A percentile compares a stretch with the other conserved stretches of the same genome.
phyloP scores from a whole-genome alignment of 2,888 invertebrate genomes.

The Neoaliturus tenellus region DNA sequence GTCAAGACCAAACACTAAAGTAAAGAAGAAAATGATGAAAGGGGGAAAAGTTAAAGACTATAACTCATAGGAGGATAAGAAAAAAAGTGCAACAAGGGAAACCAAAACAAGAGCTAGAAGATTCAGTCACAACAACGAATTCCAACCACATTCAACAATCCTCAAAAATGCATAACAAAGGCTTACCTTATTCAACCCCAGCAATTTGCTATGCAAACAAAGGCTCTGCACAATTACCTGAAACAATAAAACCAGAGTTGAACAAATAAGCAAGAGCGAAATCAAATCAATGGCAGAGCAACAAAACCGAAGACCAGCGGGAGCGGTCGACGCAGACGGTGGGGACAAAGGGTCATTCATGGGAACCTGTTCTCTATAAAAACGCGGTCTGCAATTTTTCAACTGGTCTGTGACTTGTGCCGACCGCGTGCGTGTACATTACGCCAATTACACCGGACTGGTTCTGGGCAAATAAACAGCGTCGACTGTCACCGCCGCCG shows the following conservation, averaged over 20 bases:
- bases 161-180: background rate
- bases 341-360: conserved; percentile 43
- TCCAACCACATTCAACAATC: background rate
- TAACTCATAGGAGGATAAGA: no score
- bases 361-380: conserved; percentile 23
- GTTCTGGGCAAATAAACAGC: background rate
- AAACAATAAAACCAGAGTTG: background rate
- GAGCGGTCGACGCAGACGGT: background rate
- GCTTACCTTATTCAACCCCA: background rate
- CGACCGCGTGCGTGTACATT: conserved; percentile 3
- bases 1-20: no score
- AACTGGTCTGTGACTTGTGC: background rate
- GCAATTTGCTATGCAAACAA: background rate
- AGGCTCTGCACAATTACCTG: background rate
- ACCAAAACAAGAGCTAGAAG: no score
- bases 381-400: conserved; percentile 28
- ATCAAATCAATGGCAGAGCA: background rate
- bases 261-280: background rate
- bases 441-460: conserved; percentile 40
- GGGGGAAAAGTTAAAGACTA: no score
- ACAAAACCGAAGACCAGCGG: background rate
- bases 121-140: no score
- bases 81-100: no score
- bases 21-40: no score
- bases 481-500: background rate